Conservation (phyloP, 2,113 vertebrate species). For the Camelus bactrianus region DNA sequence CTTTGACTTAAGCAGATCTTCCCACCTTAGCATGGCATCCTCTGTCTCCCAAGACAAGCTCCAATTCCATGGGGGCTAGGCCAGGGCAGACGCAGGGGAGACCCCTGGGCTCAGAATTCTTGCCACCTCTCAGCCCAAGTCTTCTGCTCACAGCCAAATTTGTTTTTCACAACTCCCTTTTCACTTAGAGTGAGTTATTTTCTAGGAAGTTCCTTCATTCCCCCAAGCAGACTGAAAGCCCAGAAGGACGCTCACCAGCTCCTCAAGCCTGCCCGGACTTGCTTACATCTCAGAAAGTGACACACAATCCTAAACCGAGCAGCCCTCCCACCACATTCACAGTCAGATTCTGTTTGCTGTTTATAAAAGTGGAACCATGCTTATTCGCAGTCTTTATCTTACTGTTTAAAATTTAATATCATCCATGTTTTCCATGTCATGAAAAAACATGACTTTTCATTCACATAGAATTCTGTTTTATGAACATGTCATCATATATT, state of each 20-base stretch:
- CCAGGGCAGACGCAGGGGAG: neutral
- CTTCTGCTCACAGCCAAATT: neutral
- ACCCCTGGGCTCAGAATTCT: neutral
- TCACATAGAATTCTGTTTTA: constrained; percentile 20
- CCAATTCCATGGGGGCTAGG: neutral
- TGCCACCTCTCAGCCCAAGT: neutral
- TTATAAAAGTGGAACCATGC: neutral
- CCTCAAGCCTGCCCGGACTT: constrained; percentile 33
- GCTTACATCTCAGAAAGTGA: neutral
- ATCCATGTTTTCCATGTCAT: neutral
- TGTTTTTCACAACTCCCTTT: neutral
- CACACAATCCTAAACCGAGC: neutral
- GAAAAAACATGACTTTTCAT: constrained; percentile 4
- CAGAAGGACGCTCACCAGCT: neutral
- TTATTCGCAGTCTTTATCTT: neutral
- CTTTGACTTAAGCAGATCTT: neutral
- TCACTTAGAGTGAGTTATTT: neutral
- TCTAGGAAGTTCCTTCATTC: neutral
- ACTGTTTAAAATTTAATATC: neutral
- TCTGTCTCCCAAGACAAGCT: neutral
- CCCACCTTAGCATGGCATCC: neutral
- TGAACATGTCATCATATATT: constrained; percentile 3
- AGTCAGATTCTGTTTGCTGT: neutral
- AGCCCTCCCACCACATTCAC: neutral
- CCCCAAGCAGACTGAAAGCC: neutral